Evolutionary conservation across 2,113 vertebrate genomes (phyloP), one percentile per base, ranked within the genome.

Genomic region (Tinamus guttatus): DNA sequence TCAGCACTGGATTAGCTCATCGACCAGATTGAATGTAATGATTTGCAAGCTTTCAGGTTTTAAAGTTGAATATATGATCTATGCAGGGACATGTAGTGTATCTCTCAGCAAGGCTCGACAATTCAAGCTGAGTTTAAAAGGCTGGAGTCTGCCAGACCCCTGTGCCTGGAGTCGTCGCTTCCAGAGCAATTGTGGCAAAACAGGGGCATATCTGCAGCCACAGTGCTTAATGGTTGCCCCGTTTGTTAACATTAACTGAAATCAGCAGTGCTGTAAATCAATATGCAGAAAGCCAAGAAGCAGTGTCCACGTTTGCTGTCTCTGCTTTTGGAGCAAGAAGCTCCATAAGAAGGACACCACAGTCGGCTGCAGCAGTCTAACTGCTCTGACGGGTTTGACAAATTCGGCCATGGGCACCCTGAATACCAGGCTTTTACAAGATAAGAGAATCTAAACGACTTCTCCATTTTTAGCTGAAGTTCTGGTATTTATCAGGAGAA

Each of bases 381-480:
- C 80, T 49, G 81, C 81, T 94, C 30, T 73, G 30, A 32, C 56
- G 47, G 34, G 75, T 76, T 80, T 68, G 69, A 74, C 74, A 14
- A 56, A 59, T 74, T 38, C 2, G 2, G 78, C 90, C 85, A 38
- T 84, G 85, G 54, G 52, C 49, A 9, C 81, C 36, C 41, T 85
- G 73, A 49, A 3, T 58, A n/a, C 85, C 10, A 92, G 43, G 87
- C 51, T 24, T 75, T 74, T 15, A 64, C 64, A 10, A 93, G 93
- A 89, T 92, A 85, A 83, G 91, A 83, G 89, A 91, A 85, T 91
- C 79, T 56, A 96, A 79, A 71, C 25, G 0, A 95, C 96, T 97
- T 97, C 96, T 96, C 92, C 94, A 97, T 97, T 97, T 94, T 90
- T 81, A 95, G 89, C 85, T 94, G 96, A 96, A 97, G 89, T 95